These are phyloP conservation scores for Dendrocincla tyrannina DNA, from an alignment of 2,797 vertebrate species.

Conservation along the genomic window DNA sequence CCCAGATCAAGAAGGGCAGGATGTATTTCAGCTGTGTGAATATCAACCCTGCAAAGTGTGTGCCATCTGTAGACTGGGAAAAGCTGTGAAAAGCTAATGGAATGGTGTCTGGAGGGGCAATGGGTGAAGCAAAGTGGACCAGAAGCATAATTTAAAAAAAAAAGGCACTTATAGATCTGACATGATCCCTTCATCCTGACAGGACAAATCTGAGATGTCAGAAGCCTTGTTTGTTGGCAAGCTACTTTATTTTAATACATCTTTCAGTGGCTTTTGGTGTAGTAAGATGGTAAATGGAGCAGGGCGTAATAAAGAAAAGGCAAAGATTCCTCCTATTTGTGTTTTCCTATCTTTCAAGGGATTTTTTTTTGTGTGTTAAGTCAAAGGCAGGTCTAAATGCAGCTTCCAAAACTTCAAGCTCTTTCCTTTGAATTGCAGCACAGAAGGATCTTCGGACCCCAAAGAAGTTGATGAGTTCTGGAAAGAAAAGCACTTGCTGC, in stretches of 20 bases:
- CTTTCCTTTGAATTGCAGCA: conserved; percentile 23
- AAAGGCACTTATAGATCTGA: not conserved
- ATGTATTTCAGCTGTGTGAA: not conserved
- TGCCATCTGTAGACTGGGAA: not conserved
- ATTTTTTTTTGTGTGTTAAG: conserved; percentile 10
- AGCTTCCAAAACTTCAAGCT: conserved; percentile 5
- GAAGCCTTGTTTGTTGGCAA: not conserved
- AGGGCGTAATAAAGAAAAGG: not conserved
- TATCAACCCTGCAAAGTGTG: not conserved
- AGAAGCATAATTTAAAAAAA: not conserved
- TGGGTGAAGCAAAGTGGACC: not conserved
- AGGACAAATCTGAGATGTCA: not conserved
- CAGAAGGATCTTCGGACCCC: not conserved
- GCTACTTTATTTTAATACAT: not conserved
- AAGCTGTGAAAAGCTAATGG: not conserved
- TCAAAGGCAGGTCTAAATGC: conserved; percentile 39
- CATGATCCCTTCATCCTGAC: not conserved
- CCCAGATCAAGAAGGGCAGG: not conserved
- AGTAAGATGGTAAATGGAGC: not conserved
- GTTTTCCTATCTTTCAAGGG: conserved; percentile 56
- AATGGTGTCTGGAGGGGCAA: not conserved
- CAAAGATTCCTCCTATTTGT: not conserved
- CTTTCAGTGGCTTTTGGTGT: not conserved
- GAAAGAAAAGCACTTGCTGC: conserved; percentile 38
- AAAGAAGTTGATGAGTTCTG: not conserved